Percentiles rank a stretch among this genome's conserved stretches.
Evolutionary conservation across 1,140 invertebrate genomes (phyloP).

Genomic region (Teleogryllus occipitalis): DNA sequence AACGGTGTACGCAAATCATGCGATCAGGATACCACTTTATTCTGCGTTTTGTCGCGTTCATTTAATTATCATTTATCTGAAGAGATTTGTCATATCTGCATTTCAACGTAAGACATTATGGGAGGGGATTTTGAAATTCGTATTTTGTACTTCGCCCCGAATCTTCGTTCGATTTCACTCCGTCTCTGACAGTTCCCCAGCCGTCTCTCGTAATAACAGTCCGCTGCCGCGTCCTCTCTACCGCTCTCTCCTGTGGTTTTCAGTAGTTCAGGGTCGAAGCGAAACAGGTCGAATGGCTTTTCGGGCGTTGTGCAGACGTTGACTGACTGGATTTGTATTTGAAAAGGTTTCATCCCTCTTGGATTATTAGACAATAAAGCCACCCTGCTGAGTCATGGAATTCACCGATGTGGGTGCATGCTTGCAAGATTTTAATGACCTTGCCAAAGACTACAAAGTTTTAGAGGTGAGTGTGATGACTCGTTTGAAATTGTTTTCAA

Average conservation of each 20-base stretch:
- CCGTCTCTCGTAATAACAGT: neutral
- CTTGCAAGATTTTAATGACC: conserved; percentile 19
- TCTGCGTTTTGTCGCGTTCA: too few relatives aligned
- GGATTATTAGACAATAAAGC: neutral
- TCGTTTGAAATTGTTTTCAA: neutral
- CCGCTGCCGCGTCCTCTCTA: neutral
- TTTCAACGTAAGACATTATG: neutral
- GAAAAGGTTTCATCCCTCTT: too few relatives aligned
- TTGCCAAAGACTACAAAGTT: conserved; percentile 20
- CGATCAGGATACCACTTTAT: too few relatives aligned
- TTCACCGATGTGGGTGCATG: conserved; percentile 18
- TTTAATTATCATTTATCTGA: too few relatives aligned
- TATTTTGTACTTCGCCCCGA: neutral
- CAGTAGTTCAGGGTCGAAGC: neutral
- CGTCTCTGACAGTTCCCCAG: neutral
- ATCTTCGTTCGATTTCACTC: neutral
- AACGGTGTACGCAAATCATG: too few relatives aligned
- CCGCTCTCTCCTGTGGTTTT: neutral
- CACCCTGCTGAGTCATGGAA: conserved; percentile 10
- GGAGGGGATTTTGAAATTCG: neutral
- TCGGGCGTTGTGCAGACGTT: too few relatives aligned
- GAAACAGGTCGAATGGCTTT: neutral
- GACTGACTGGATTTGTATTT: too few relatives aligned
- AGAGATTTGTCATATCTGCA: too few relatives aligned
- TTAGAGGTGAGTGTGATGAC: conserved; percentile 18